Conservation (phyloP, 2,113 vertebrate genomes). For the Oophaga pumilio region DNA sequence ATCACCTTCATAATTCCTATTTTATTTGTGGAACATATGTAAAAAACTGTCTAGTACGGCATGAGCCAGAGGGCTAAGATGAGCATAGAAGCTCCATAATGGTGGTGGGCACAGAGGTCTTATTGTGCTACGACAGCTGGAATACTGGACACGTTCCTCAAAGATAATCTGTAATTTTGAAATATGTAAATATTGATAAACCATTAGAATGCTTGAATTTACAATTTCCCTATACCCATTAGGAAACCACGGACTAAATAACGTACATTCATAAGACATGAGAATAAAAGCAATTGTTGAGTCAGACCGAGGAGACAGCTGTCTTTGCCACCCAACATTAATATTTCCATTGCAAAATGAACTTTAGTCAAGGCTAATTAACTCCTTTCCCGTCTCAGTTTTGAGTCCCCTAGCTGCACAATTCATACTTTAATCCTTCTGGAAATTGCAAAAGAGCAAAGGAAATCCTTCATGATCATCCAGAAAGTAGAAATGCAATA, state of each 20-base stretch:
- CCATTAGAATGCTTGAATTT: background rate
- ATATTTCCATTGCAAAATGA: conserved; percentile 55
- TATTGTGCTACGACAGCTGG: too few relatives aligned
- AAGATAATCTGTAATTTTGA: background rate
- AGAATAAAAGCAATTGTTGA: background rate
- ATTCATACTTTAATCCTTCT: conserved; percentile 60
- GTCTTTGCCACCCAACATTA: conserved; percentile 44
- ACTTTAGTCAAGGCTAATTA: conserved; percentile 63
- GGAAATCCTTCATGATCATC: conserved; percentile 56
- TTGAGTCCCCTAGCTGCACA: conserved; percentile 32
- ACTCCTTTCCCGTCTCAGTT: conserved; percentile 48
- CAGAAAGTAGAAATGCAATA: conserved; percentile 51
- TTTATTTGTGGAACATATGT: too few relatives aligned
- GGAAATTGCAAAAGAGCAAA: conserved; percentile 59
- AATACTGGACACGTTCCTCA: background rate
- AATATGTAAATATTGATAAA: background rate
- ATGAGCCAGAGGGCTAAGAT: too few relatives aligned
- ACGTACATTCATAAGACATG: background rate
- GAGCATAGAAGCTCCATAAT: too few relatives aligned
- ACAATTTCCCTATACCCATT: background rate
- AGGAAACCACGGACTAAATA: background rate
- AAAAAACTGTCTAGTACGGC: too few relatives aligned
- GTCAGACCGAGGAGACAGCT: conserved; percentile 44
- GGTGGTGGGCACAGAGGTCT: too few relatives aligned
- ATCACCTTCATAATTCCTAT: too few relatives aligned